A percentile compares a stretch with the other conserved stretches of the same genome.
Conservation (phyloP, 2,797 vertebrate genomes). For the Anguilla marmorata region DNA sequence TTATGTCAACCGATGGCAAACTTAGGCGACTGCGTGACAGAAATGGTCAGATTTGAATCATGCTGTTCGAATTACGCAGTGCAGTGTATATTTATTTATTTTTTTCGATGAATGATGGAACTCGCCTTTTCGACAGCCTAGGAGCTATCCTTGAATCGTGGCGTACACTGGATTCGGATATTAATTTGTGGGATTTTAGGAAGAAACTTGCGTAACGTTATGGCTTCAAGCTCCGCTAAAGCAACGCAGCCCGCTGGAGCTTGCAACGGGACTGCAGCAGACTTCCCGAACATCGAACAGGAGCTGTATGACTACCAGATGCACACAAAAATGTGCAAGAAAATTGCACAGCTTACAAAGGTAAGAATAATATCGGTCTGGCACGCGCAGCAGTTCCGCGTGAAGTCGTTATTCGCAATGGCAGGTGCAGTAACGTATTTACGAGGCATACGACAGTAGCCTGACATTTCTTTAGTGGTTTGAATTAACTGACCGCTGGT, state of each 20-base stretch:
- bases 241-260: conserved; percentile 70
- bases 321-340: conserved; percentile 97
- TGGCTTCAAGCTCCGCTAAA: conserved; percentile 87
- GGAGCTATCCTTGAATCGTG: conserved; percentile 51
- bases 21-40: conserved; percentile 37
- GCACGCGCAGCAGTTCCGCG: not conserved
- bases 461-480: not conserved
- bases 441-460: not conserved
- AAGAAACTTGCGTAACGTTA: conserved; percentile 52
- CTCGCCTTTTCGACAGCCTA: conserved; percentile 32
- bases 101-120: conserved; percentile 37
- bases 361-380: conserved; percentile 64
- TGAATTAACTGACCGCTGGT: not conserved
- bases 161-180: conserved; percentile 47
- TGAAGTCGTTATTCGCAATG: not conserved
- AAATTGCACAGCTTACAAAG: conserved; percentile 98
- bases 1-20: conserved; percentile 53
- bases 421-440: conserved; percentile 42
- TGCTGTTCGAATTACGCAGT: conserved; percentile 36
- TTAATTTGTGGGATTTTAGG: conserved; percentile 51
- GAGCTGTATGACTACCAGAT: conserved; percentile 80
- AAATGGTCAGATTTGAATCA: conserved; percentile 26
- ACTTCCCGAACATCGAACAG: conserved; percentile 68
- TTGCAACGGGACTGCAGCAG: conserved; percentile 77
- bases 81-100: conserved; percentile 39